Base-by-base conservation (phyloP, 2,888 invertebrate species). In the Microdon myrmicae region DNA sequence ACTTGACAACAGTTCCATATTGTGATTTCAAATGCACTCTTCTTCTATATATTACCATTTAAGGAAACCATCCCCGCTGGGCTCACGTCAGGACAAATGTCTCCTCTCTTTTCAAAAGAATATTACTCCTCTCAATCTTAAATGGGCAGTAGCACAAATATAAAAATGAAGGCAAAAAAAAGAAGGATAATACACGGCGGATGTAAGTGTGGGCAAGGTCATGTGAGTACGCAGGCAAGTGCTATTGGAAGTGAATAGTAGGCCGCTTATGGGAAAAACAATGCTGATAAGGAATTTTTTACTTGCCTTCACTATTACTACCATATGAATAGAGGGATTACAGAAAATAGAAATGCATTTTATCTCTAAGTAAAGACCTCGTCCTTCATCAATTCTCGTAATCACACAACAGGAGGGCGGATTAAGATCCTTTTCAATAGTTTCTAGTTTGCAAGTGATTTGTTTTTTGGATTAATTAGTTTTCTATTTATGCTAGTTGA, bases 11-110 rank as follows among this genome's bases (percentile, higher is more conserved):
- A n/a, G n/a, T n/a, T n/a, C n/a, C n/a, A n/a, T n/a, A n/a, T n/a
- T n/a, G n/a, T n/a, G n/a, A n/a, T n/a, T n/a, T n/a, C n/a, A n/a
- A n/a, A n/a, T n/a, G n/a, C n/a, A n/a, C n/a, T n/a, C n/a, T n/a
- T n/a, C n/a, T n/a, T n/a, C n/a, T n/a, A n/a, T n/a, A 13, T 20
- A 28, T 55, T 47, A 34, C 55, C 55, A 56, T 47, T 55, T 39
- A 55, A 47, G 55, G 55, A 34, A 29, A 28, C 39, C 37, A 32
- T 22, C 10, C 20, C 25, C 16, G 8, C 16, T 6, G n/a, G 7
- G 8, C 20, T 14, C 32, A 12, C 32, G 34, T 16, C 26, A n/a
- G 5, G 23, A 20, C 44, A 19, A 17, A 45, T 37, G 14, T 26
- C 5, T 26, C 13, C 29, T 35, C 35, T 23, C 31, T 7, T 7